Evolutionary conservation across 92 coral and sea anemone genomes (phyloP).

Genomic region (Meandrina meandrites): DNA sequence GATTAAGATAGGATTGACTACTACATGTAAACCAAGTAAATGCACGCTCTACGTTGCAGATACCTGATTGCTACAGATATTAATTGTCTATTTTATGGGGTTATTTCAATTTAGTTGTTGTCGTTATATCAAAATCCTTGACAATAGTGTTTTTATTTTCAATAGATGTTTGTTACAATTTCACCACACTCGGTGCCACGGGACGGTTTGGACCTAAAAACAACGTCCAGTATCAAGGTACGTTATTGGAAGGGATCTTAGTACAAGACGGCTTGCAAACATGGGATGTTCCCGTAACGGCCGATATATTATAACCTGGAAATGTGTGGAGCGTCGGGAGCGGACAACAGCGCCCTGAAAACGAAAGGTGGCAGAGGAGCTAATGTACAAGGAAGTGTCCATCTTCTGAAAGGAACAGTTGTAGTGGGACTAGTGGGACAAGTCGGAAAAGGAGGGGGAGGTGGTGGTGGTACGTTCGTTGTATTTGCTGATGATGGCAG

Average conservation of each 20-base stretch:
- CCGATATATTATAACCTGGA: conserved; percentile 13
- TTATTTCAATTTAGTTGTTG: too few relatives aligned
- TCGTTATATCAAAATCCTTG: too few relatives aligned
- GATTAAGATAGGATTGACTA: too few relatives aligned
- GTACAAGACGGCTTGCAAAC: conserved; percentile 40
- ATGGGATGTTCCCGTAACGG: conserved; percentile 41
- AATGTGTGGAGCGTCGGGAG: conserved; percentile 44
- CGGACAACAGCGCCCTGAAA: background rate
- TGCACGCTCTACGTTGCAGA: too few relatives aligned
- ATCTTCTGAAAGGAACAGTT: conserved; percentile 34
- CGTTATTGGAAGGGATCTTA: conserved; percentile 23
- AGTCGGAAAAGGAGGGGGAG: conserved; percentile 25
- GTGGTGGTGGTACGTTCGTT: conserved; percentile 44
- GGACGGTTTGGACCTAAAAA: conserved; percentile 30
- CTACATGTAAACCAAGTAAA: too few relatives aligned
- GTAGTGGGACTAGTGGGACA: conserved; percentile 44
- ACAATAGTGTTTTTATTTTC: background rate
- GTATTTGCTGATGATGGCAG: conserved; percentile 21
- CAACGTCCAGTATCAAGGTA: conserved; percentile 30
- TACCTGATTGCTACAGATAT: too few relatives aligned
- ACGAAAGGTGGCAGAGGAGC: conserved; percentile 46
- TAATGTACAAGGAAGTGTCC: conserved; percentile 16
- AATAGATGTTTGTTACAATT: conserved; percentile 15
- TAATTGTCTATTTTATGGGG: too few relatives aligned
- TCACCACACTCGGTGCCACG: conserved; percentile 31